Base-by-base conservation (phyloP, 1,140 invertebrate species). In the Drosophila asahinai region DNA sequence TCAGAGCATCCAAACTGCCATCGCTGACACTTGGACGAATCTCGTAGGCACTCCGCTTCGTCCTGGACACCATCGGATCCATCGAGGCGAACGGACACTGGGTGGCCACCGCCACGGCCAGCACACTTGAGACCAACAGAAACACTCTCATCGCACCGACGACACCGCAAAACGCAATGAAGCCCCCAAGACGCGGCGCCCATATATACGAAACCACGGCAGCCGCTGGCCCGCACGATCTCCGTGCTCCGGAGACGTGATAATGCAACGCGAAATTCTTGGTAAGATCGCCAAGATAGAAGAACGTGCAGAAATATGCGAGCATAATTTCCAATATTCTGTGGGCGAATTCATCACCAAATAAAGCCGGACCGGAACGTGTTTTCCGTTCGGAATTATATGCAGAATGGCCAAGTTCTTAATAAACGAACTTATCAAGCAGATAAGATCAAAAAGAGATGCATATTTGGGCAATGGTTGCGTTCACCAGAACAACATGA, bases 261-360 rank as follows among this genome's bases (percentile, higher is more conserved):
- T 61, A 61, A 65, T 49, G 54, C 17, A 38, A 38, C 43, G 40
- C 33, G 14, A 63, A 80, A 74, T 89, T 83, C 67, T 89, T 70
- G 51, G 33, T 75, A 84, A 67, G 84, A 89, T 87, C 33, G 22
- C 36, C 42, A 72, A 89, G 84, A 83, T 87, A 62, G 52, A 59
- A 45, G 48, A 67, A 71, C 49, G 70, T 77, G 74, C 66, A 48
- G 25, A 55, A 70, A 63, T 79, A 70, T 78, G 65, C 49, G 43
- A 77, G 55, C 66, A 78, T 79, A 71, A 71, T 59, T 71, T 59
- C 47, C 65, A 66, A 62, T 55, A 68, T 77, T 68, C 52, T 14
- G 54, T 43, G 45, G 51, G 60, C 14, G 40, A 40, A 40, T 33
- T 36, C 60, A 65, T 48, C 62, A 40, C 27, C 71, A 36, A 43